These are phyloP conservation scores for Abscondita cerata DNA, from an alignment of 2,888 invertebrate species.

Conservation along the genomic window DNA sequence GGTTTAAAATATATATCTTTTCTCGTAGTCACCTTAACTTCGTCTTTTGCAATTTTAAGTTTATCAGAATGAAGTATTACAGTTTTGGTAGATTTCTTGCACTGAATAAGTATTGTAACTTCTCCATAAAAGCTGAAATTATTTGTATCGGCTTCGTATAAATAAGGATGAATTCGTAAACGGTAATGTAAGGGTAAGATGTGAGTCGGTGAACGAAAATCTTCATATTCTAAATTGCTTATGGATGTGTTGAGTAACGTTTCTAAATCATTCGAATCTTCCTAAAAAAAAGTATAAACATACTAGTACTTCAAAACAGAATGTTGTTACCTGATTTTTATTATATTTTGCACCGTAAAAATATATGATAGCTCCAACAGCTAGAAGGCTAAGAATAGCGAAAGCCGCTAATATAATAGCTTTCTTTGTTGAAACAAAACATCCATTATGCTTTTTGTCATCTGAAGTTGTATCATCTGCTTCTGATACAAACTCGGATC, in stretches of 20 bases:
- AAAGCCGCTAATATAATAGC: constrained; percentile 60
- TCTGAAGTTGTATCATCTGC: constrained; percentile 59
- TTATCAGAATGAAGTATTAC: constrained; percentile 52
- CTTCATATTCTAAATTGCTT: constrained; percentile 46
- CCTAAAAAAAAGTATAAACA: constrained; percentile 35
- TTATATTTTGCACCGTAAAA: constrained; percentile 50
- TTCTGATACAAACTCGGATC: constrained; percentile 68
- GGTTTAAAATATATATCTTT: constrained; percentile 3
- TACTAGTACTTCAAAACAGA: neutral
- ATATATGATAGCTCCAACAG: constrained; percentile 53
- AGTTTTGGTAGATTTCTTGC: constrained; percentile 48
- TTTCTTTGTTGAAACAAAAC: constrained; percentile 67
- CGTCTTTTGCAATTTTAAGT: constrained; percentile 45
- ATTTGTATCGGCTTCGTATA: constrained; percentile 47
- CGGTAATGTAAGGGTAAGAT: constrained; percentile 51
- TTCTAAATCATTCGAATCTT: constrained; percentile 51
- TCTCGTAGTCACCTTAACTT: constrained; percentile 44
- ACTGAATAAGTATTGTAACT: constrained; percentile 51
- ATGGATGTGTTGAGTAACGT: constrained; percentile 52
- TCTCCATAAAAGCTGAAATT: constrained; percentile 54
- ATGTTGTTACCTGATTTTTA: constrained; percentile 6
- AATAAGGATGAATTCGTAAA: constrained; percentile 51
- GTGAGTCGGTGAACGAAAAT: constrained; percentile 47
- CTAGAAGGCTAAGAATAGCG: constrained; percentile 48
- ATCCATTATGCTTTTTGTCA: constrained; percentile 66